Evolutionary conservation across 1,140 invertebrate genomes (phyloP).

Genomic region (Leguminivora glycinivorella): DNA sequence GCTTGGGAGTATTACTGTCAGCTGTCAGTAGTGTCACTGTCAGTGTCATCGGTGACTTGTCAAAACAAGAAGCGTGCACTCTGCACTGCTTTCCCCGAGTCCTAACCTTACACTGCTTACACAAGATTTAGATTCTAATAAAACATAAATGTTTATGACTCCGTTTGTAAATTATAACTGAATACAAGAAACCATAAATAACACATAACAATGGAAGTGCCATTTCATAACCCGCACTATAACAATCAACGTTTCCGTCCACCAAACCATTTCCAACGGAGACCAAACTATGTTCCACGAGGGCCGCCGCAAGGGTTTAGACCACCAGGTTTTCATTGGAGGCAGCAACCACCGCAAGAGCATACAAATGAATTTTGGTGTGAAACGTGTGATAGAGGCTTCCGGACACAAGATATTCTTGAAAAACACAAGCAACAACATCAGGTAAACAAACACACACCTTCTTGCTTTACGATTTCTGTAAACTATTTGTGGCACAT

Average conservation of each 20-base stretch:
- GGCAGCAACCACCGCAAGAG: conserved; percentile 30
- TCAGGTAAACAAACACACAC: conserved; percentile 58
- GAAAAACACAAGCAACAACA: conserved; percentile 85
- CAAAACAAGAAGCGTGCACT: no score
- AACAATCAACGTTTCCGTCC: conserved; percentile 17
- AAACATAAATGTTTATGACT: background rate
- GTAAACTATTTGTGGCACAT: conserved; percentile 6
- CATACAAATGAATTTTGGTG: conserved; percentile 79
- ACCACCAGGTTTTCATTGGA: conserved; percentile 28
- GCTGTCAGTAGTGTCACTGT: no score
- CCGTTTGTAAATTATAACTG: background rate
- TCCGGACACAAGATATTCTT: conserved; percentile 80
- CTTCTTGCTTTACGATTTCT: conserved; percentile 15
- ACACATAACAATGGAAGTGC: background rate
- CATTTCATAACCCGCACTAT: background rate
- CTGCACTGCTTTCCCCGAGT: no score
- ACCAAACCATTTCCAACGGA: conserved; percentile 32
- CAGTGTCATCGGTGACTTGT: no score
- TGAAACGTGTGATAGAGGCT: conserved; percentile 88
- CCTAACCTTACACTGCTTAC: no score
- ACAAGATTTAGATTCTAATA: background rate
- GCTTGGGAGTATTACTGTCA: no score
- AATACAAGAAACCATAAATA: background rate
- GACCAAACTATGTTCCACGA: conserved; percentile 13
- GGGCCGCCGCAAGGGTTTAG: background rate